These are phyloP conservation scores for Drepana falcataria DNA, from an alignment of 2,888 invertebrate genomes.

Conservation along the genomic window DNA sequence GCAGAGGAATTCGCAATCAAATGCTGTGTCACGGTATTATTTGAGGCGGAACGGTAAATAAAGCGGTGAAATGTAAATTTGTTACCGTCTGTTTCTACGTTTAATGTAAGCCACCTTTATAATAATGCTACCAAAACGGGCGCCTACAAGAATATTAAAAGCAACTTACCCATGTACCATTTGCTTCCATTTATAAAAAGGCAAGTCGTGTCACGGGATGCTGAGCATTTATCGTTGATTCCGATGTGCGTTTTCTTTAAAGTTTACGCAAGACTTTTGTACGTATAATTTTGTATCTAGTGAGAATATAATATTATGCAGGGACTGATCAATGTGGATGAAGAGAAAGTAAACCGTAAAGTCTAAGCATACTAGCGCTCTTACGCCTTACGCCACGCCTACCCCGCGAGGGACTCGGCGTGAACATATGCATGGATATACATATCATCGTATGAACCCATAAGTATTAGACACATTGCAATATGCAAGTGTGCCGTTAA, in stretches of 20 bases:
- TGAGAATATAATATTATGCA: no score
- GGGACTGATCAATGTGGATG: no score
- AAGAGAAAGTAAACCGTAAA: no score
- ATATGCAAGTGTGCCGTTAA: no score
- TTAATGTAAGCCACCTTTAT: constrained; percentile 27
- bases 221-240: neutral
- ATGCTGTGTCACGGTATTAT: constrained; percentile 8
- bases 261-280: constrained; percentile 13
- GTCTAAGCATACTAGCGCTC: no score
- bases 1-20: neutral
- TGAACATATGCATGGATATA: no score
- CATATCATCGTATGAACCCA: no score
- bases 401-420: no score
- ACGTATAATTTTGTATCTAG: no score
- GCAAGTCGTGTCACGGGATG: constrained; percentile 16
- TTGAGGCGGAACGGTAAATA: constrained; percentile 11
- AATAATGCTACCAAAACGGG: constrained; percentile 27
- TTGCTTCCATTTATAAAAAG: constrained; percentile 25
- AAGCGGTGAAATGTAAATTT: constrained; percentile 29
- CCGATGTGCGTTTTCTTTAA: no score
- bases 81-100: constrained; percentile 29
- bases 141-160: constrained; percentile 38
- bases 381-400: no score
- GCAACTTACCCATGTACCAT: constrained; percentile 25
- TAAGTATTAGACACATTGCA: no score